A percentile compares a stretch with the other conserved stretches of the same genome.
Evolutionary conservation across 2,797 vertebrate species (phyloP).

Genomic region (Simalia tracyae): DNA sequence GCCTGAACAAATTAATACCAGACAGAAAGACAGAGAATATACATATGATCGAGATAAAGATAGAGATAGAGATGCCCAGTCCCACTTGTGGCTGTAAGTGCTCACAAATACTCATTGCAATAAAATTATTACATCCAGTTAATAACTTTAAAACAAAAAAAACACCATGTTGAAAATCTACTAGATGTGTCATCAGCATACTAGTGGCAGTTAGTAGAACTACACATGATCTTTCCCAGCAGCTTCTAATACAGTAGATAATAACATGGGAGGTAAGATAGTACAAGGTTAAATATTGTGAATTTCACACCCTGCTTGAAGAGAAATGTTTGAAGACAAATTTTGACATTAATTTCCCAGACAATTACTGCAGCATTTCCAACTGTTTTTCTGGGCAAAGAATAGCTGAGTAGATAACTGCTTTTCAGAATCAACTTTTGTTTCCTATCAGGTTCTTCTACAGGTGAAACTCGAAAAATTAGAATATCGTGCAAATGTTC

Average conservation of each 20-base stretch:
- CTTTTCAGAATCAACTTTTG: not conserved
- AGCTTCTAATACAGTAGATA: not conserved
- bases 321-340: not conserved
- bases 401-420: not conserved
- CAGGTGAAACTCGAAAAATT: too few relatives aligned
- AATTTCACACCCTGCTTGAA: not conserved
- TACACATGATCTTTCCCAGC: not conserved
- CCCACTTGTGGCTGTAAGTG: not conserved
- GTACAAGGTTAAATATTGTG: not conserved
- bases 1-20: not conserved
- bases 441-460: not conserved
- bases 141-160: not conserved
- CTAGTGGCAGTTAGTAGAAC: not conserved
- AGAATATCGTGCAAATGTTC: too few relatives aligned
- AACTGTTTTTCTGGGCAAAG: not conserved
- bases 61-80: not conserved
- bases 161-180: not conserved
- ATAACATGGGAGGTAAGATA: not conserved
- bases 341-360: not conserved
- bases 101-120: not conserved
- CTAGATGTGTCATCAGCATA: not conserved
- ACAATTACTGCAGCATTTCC: not conserved
- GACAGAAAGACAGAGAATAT: not conserved
- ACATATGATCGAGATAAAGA: not conserved
- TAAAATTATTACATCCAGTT: not conserved